Evolutionary conservation across 2,113 vertebrate species (phyloP).

Genomic region (Cyphomyrus discorhynchus): DNA sequence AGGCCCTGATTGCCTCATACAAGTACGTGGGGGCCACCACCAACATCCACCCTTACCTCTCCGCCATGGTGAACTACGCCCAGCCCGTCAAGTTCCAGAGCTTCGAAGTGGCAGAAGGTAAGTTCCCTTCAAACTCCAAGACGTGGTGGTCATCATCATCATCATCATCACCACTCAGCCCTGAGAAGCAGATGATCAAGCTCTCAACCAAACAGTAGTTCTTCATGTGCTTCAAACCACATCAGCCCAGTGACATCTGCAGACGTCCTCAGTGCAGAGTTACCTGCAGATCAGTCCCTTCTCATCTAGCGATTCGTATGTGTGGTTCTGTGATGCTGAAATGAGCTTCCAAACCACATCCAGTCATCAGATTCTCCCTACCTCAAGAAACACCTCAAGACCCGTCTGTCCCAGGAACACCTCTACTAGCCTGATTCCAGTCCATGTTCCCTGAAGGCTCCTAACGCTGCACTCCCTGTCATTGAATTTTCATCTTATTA

Average conservation of each 20-base stretch:
- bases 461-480: not conserved
- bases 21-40: conserved; percentile 96
- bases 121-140: conserved; percentile 32
- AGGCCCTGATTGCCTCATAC: conserved; percentile 93
- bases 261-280: not conserved
- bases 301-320: not conserved
- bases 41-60: conserved; percentile 94
- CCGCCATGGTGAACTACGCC: conserved; percentile 98
- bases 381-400: not conserved
- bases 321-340: not conserved
- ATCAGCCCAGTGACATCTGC: not conserved
- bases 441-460: not conserved
- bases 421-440: not conserved
- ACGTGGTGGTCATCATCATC: not conserved
- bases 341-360: not conserved
- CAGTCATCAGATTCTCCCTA: not conserved
- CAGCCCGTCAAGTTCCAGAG: conserved; percentile 98
- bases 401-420: not conserved
- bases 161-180: not conserved
- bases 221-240: not conserved
- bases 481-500: not conserved
- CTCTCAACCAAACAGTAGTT: not conserved
- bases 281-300: not conserved
- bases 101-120: conserved; percentile 92
- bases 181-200: not conserved